These are phyloP conservation scores for Morinoia aosen DNA, from an alignment of 2,888 invertebrate genomes.

Conservation along the genomic window DNA sequence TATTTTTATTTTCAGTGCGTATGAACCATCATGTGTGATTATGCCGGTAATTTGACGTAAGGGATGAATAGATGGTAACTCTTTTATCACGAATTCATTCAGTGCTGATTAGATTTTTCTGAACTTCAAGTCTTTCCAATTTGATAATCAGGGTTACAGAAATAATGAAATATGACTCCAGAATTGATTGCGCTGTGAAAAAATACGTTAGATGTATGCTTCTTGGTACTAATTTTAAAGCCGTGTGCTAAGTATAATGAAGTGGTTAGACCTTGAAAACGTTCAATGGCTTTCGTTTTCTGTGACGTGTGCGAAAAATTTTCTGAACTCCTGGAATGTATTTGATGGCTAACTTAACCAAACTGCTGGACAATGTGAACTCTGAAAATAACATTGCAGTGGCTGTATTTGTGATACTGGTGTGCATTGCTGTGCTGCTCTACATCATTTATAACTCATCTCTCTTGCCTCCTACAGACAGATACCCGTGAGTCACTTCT, in stretches of 20 bases:
- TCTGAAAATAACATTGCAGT: conserved; percentile 22
- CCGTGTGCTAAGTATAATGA: conserved; percentile 14
- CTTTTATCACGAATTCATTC: too few relatives aligned
- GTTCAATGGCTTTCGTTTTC: conserved; percentile 43
- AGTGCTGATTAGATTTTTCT: neutral
- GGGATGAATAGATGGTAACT: neutral
- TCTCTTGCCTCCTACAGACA: conserved; percentile 59
- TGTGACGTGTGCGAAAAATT: neutral
- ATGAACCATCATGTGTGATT: too few relatives aligned
- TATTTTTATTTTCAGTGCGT: neutral
- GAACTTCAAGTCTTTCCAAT: neutral
- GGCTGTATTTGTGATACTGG: conserved; percentile 49
- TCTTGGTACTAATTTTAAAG: neutral
- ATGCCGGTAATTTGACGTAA: neutral
- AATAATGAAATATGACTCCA: neutral
- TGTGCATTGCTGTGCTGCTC: conserved; percentile 60
- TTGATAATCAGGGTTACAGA: neutral
- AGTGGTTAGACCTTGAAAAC: conserved; percentile 37
- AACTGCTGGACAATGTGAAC: conserved; percentile 19
- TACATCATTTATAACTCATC: conserved; percentile 65
- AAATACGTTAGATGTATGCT: neutral
- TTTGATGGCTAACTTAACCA: conserved; percentile 54
- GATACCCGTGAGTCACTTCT: conserved; percentile 56
- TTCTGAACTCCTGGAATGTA: neutral
- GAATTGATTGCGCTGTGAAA: neutral